These are phyloP conservation scores for Carcinoscorpius rotundicauda DNA, from an alignment of 1,140 invertebrate genomes.

Conservation along the genomic window DNA sequence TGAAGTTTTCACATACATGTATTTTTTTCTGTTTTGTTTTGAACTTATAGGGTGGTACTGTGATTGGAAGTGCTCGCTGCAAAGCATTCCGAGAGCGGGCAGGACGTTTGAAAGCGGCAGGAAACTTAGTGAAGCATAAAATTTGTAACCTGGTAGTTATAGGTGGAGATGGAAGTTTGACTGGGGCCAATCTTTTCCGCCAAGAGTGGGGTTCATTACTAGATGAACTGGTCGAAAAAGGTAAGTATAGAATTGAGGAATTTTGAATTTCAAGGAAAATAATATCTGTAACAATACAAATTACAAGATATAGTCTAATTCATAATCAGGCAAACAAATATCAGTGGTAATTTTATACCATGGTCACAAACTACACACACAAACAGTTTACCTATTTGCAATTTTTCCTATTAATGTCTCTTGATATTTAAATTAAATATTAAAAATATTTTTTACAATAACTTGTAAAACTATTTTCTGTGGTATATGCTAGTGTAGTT, in stretches of 20 bases:
- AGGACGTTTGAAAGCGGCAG: conserved; percentile 81
- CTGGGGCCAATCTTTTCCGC: conserved; percentile 91
- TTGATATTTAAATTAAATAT: neutral
- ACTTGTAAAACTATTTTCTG: too few relatives aligned
- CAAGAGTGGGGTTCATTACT: conserved; percentile 63
- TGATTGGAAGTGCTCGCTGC: conserved; percentile 95
- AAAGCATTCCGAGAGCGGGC: conserved; percentile 70
- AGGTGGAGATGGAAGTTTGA: conserved; percentile 95
- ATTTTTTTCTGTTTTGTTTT: too few relatives aligned
- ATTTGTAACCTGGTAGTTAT: conserved; percentile 97
- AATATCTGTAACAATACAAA: neutral
- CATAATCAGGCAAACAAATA: too few relatives aligned
- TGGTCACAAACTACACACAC: too few relatives aligned
- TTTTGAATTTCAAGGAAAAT: neutral
- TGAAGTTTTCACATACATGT: too few relatives aligned
- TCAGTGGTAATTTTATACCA: too few relatives aligned
- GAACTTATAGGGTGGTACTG: conserved; percentile 67
- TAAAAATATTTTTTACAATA: too few relatives aligned
- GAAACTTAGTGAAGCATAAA: conserved; percentile 70
- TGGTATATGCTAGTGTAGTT: too few relatives aligned
- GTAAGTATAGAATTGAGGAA: neutral
- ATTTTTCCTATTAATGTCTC: neutral
- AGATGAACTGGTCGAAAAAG: conserved; percentile 58
- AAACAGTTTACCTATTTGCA: neutral
- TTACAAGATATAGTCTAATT: too few relatives aligned